Conservation (phyloP, 2,797 vertebrate species). For the Euthynnus affinis region DNA sequence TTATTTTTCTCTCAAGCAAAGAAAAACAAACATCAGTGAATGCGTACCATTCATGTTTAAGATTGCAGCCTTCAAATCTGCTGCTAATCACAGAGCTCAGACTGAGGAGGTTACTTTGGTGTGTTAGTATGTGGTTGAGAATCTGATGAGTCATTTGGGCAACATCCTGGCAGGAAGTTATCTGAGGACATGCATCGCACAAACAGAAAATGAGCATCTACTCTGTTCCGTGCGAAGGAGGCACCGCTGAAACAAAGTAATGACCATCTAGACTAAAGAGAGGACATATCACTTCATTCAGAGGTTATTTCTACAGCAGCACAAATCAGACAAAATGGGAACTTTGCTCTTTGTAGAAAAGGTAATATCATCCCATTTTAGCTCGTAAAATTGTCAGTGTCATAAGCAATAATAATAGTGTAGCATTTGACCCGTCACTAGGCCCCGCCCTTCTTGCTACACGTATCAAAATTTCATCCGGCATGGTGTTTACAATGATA, state of each 20-base stretch:
- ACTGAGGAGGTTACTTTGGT: constrained; percentile 47
- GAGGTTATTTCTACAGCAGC: constrained; percentile 44
- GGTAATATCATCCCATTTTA: constrained; percentile 36
- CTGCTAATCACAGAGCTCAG: constrained; percentile 64
- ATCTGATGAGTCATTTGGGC: constrained; percentile 68
- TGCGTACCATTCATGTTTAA: constrained; percentile 50
- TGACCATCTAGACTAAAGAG: constrained; percentile 48
- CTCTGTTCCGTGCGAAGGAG: constrained; percentile 40
- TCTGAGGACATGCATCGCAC: constrained; percentile 49
- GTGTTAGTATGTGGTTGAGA: constrained; percentile 32
- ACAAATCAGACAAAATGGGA: constrained; percentile 39
- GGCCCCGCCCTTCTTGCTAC: neutral
- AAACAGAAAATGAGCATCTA: constrained; percentile 60
- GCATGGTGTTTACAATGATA: neutral
- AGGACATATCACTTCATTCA: constrained; percentile 37
- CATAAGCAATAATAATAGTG: constrained; percentile 39
- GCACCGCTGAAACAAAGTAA: constrained; percentile 38
- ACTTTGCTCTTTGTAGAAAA: constrained; percentile 44
- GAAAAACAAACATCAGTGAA: constrained; percentile 64
- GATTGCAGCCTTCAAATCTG: constrained; percentile 49
- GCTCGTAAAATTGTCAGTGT: constrained; percentile 35
- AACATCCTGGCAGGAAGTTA: constrained; percentile 38
- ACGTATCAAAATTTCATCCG: constrained; percentile 11
- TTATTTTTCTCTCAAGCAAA: constrained; percentile 45
- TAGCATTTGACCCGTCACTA: neutral